Evolutionary conservation across 2,113 vertebrate species (phyloP).

Genomic region (Lophochroa leadbeateri): DNA sequence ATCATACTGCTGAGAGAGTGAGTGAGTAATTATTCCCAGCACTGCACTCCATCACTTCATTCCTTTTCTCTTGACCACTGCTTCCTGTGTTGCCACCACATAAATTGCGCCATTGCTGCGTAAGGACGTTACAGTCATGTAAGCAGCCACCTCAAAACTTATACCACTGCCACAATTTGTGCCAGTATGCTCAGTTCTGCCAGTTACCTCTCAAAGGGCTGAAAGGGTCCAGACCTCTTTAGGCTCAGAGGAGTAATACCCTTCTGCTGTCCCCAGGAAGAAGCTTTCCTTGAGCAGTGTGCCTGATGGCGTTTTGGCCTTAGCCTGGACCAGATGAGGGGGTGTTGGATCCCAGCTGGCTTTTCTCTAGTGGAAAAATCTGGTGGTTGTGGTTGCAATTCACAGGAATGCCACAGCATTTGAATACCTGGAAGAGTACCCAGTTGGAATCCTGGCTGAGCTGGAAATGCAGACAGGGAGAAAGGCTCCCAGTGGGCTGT

Average conservation of each 20-base stretch:
- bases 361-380: not conserved
- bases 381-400: not conserved
- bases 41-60: not conserved
- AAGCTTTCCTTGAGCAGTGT: not conserved
- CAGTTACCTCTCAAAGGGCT: not conserved
- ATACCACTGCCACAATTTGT: not conserved
- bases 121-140: fast-evolving
- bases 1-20: conserved; percentile 89
- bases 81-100: not conserved
- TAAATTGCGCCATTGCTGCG: not conserved
- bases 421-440: conserved; percentile 92
- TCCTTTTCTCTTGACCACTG: not conserved
- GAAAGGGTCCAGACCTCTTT: not conserved
- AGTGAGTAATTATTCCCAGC: conserved; percentile 76
- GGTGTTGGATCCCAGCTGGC: not conserved
- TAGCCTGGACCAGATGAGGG: not conserved
- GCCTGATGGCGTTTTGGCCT: not conserved
- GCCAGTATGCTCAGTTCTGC: not conserved
- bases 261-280: not conserved
- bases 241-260: not conserved
- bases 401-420: conserved; percentile 75
- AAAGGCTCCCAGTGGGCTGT: conserved; percentile 76
- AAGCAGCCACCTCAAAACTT: not conserved
- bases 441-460: conserved; percentile 83
- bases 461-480: conserved; percentile 84